phyloP scores from a whole-genome alignment of 2,113 vertebrate genomes.

The Silurus glanis region DNA sequence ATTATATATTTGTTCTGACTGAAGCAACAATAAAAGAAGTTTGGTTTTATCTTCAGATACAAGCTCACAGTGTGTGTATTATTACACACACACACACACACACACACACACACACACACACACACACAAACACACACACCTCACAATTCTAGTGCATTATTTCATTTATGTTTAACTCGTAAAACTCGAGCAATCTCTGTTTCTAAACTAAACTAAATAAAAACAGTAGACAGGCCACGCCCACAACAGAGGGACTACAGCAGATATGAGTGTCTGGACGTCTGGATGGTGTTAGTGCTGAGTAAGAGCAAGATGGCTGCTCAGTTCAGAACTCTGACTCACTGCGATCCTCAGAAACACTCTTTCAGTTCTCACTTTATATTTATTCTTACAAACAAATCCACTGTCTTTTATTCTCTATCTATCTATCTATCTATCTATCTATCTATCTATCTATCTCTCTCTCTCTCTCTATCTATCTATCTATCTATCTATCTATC shows the following conservation, averaged over 20 bases:
- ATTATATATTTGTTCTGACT: background rate
- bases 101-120: too few species aligned
- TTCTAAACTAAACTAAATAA: background rate
- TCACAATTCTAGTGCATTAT: background rate
- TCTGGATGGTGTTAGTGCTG: background rate
- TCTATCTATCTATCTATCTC: slow-evolving; percentile 8
- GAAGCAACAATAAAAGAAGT: background rate
- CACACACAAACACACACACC: too few species aligned
- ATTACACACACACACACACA: too few species aligned
- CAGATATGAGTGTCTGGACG: background rate
- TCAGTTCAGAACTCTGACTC: background rate
- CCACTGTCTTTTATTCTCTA: background rate
- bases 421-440: background rate
- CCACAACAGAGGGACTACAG: background rate
- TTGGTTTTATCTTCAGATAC: background rate
- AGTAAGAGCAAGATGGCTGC: background rate
- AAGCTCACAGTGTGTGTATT: background rate
- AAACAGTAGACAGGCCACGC: background rate
- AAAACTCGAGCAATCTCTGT: background rate
- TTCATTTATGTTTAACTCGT: background rate
- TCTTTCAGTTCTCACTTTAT: background rate
- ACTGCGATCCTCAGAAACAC: background rate
- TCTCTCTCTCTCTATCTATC: background rate
- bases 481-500: too few species aligned
- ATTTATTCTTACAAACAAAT: background rate